A percentile compares a stretch with the other conserved stretches of the same genome.
These are phyloP conservation scores for Onychomys torridus DNA, from an alignment of 2,797 vertebrate species.

Conservation along the genomic window DNA sequence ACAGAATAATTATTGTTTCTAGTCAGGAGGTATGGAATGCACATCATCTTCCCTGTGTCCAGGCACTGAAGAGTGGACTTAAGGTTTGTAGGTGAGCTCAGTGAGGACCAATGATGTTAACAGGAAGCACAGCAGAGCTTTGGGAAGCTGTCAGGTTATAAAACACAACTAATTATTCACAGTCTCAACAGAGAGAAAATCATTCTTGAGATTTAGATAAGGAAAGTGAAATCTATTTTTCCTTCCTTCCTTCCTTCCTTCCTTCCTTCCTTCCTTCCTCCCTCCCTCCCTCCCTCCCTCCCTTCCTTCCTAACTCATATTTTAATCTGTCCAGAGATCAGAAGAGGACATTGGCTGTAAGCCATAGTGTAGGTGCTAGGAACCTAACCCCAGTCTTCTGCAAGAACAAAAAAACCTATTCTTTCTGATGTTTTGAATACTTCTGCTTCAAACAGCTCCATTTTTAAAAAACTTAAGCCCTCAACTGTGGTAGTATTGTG, in stretches of 20 bases:
- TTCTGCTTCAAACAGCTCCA: slow-evolving; percentile 5
- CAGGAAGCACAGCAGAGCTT: slow-evolving; percentile 6
- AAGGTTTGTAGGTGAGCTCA: background rate
- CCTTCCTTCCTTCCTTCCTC: too few species aligned
- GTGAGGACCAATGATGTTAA: background rate
- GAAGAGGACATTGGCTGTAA: background rate
- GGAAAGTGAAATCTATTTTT: background rate
- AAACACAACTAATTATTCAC: slow-evolving; percentile 28
- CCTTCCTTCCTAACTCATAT: background rate
- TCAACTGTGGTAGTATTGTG: too few species aligned
- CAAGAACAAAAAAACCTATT: background rate
- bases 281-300: too few species aligned
- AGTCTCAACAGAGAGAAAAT: background rate
- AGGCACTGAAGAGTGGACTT: slow-evolving; percentile 5
- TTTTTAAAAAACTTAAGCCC: slow-evolving; percentile 8
- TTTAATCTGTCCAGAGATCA: background rate
- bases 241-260: background rate
- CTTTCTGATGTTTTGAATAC: slow-evolving; percentile 33
- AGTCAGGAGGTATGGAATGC: slow-evolving; percentile 6
- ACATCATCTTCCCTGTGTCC: background rate
- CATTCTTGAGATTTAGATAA: slow-evolving; percentile 40
- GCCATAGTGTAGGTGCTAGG: background rate
- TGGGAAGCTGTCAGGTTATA: background rate
- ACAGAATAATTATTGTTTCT: slow-evolving; percentile 56
- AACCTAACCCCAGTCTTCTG: background rate